These are phyloP conservation scores for Cerceris rybyensis DNA, from an alignment of 2,888 invertebrate genomes.

Conservation along the genomic window DNA sequence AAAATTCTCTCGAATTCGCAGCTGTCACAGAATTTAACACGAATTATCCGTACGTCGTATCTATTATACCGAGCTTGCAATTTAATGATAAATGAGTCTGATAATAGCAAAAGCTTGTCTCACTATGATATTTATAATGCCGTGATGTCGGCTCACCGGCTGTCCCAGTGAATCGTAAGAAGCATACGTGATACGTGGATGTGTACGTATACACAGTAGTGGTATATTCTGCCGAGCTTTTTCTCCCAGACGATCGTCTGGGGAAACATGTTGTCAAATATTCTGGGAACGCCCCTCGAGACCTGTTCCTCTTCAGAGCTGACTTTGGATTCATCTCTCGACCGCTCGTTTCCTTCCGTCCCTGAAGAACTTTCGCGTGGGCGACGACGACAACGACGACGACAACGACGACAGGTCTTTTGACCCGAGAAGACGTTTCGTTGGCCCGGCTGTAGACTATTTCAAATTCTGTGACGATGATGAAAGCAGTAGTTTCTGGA, in stretches of 20 bases:
- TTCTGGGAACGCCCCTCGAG: constrained; percentile 58
- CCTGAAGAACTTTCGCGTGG: constrained; percentile 58
- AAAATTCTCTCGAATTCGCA: too few species aligned
- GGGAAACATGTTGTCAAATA: constrained; percentile 73
- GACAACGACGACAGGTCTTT: constrained; percentile 41
- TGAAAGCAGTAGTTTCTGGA: not conserved
- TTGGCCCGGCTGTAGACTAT: constrained; percentile 15
- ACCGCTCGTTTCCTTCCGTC: constrained; percentile 59
- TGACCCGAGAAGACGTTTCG: constrained; percentile 27
- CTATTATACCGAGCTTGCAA: constrained; percentile 14
- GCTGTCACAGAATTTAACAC: not conserved
- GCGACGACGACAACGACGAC: constrained; percentile 19
- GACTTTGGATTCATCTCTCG: constrained; percentile 64
- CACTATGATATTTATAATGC: constrained; percentile 53
- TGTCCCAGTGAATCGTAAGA: constrained; percentile 32
- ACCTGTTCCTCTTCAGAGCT: constrained; percentile 54
- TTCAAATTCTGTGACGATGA: constrained; percentile 33
- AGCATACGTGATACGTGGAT: not conserved
- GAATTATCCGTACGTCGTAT: constrained; percentile 28
- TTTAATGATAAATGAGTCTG: constrained; percentile 29
- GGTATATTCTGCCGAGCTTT: constrained; percentile 47
- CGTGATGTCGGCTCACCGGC: constrained; percentile 15
- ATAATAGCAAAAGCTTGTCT: constrained; percentile 37
- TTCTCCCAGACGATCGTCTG: constrained; percentile 57
- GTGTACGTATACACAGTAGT: constrained; percentile 18